phyloP scores from a whole-genome alignment of 2,113 vertebrate species.

The Sinosuthora webbiana region DNA sequence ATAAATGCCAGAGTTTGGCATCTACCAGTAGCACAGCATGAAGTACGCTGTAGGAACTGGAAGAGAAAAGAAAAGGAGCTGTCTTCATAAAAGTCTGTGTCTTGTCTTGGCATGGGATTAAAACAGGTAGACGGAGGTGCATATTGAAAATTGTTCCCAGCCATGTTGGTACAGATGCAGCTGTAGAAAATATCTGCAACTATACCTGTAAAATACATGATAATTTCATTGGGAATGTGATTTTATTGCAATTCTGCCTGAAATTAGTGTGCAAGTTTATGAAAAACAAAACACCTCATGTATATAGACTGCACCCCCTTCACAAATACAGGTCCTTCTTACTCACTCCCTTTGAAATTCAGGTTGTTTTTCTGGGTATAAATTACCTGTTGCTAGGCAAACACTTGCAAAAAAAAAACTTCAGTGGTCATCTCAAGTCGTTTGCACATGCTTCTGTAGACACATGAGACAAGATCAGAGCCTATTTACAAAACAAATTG shows the following conservation, averaged over 20 bases:
- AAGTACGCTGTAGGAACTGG: neutral
- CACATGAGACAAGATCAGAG: neutral
- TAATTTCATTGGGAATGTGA: neutral
- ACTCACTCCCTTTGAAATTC: neutral
- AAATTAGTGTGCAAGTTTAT: neutral
- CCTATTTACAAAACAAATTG: neutral
- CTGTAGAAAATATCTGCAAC: neutral
- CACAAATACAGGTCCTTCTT: neutral
- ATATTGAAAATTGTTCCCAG: neutral
- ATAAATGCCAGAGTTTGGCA: neutral
- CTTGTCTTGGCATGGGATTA: neutral
- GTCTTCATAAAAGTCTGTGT: neutral
- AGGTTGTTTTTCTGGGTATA: neutral
- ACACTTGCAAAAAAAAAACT: neutral
- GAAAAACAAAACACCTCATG: neutral
- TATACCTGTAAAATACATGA: neutral
- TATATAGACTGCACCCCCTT: neutral
- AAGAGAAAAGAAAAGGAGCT: neutral
- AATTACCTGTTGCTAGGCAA: neutral
- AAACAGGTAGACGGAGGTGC: neutral
- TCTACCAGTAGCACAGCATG: neutral
- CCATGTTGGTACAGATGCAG: neutral
- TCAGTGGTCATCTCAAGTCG: neutral
- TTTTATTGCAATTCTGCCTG: neutral
- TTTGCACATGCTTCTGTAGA: neutral